Evolutionary conservation across 1,140 invertebrate species (phyloP).

Genomic region (Xylocopa sonorina): DNA sequence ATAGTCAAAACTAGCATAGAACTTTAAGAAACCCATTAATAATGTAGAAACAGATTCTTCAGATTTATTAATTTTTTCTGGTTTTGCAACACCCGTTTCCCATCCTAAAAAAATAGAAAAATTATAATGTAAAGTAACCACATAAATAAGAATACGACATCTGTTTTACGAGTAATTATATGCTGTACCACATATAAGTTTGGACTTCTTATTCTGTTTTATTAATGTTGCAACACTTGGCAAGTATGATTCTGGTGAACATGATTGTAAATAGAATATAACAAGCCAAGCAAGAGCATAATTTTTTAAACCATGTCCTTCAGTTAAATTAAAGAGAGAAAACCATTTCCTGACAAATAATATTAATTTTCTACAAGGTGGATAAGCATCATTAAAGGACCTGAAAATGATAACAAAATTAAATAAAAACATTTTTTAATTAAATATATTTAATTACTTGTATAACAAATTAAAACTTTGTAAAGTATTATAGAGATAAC

Average conservation of each 20-base stretch:
- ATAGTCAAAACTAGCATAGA: slow-evolving; percentile 80
- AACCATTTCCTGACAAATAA: slow-evolving; percentile 82
- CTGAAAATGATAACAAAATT: slow-evolving; percentile 63
- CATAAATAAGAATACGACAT: not conserved
- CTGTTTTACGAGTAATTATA: slow-evolving; percentile 13
- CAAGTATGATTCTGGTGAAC: slow-evolving; percentile 56
- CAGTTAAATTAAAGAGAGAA: slow-evolving; percentile 29
- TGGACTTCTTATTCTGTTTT: slow-evolving; percentile 32
- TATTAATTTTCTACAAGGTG: slow-evolving; percentile 71
- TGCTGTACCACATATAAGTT: slow-evolving; percentile 56
- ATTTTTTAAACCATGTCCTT: slow-evolving; percentile 37
- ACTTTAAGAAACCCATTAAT: slow-evolving; percentile 80
- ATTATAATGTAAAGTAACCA: slow-evolving; percentile 14
- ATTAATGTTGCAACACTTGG: slow-evolving; percentile 66
- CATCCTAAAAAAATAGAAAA: slow-evolving; percentile 65
- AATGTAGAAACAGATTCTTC: slow-evolving; percentile 61
- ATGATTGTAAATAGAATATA: slow-evolving; percentile 69
- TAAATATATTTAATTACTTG: not conserved
- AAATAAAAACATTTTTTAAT: slow-evolving; percentile 8
- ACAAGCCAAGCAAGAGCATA: slow-evolving; percentile 61
- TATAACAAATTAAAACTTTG: not conserved
- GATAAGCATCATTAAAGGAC: slow-evolving; percentile 73
- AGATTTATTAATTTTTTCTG: not conserved
- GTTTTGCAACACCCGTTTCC: slow-evolving; percentile 39
- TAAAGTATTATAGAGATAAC: too few species aligned